A percentile compares a stretch with the other conserved stretches of the same genome.
phyloP scores from a whole-genome alignment of 2,113 vertebrate genomes.

The Columbina picui region DNA sequence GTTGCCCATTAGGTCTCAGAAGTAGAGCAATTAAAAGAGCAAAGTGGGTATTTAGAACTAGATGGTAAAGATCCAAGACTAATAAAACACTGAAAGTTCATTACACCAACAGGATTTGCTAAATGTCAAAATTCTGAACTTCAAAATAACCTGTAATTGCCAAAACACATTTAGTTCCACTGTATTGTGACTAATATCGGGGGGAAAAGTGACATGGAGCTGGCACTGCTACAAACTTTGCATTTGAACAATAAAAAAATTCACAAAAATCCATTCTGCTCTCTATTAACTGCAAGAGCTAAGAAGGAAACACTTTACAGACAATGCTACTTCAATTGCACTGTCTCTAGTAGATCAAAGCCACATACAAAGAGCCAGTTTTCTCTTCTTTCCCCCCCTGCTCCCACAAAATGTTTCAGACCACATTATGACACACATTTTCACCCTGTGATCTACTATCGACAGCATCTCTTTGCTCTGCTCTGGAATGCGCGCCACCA shows the following conservation, averaged over 20 bases:
- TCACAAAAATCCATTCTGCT: background rate
- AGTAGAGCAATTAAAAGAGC: background rate
- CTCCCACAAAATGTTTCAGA: background rate
- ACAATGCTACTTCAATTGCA: background rate
- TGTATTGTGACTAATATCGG: background rate
- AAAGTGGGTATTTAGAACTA: background rate
- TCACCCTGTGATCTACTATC: fast-evolving
- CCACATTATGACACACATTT: fast-evolving
- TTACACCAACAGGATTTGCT: background rate
- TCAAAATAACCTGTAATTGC: background rate
- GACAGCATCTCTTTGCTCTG: background rate
- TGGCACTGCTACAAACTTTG: background rate
- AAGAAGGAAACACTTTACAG: background rate
- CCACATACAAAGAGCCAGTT: background rate
- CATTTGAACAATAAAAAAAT: background rate
- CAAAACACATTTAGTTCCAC: background rate
- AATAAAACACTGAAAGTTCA: background rate
- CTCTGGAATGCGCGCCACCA: background rate
- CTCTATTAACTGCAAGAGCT: background rate
- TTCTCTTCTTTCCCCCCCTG: background rate
- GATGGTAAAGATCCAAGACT: background rate
- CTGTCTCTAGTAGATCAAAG: background rate
- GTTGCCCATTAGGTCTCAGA: background rate
- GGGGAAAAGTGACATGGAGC: fast-evolving
- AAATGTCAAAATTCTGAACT: background rate